Conservation (phyloP, 1,140 invertebrate genomes). For the Penaeus chinensis region DNA sequence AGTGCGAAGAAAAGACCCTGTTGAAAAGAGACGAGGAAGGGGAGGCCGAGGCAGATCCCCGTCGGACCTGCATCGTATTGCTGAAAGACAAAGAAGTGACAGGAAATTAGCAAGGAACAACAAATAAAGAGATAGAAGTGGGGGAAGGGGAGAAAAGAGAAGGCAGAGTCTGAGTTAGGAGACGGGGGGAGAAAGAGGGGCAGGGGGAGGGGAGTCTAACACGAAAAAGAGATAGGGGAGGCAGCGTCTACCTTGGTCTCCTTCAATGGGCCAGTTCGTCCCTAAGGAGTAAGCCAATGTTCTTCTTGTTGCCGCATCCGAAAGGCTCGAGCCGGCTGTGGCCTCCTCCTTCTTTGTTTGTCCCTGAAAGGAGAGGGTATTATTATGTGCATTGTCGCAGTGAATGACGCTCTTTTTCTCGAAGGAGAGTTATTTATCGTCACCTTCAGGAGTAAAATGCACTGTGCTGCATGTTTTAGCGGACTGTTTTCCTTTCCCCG, state of each 20-base stretch:
- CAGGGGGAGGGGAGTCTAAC: neutral
- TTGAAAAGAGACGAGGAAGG: no score
- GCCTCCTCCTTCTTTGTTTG: neutral
- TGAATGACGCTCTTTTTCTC: no score
- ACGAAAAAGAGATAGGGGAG: neutral
- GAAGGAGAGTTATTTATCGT: no score
- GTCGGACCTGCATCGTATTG: no score
- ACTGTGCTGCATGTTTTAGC: no score
- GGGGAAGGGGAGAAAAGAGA: neutral
- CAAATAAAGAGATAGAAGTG: neutral
- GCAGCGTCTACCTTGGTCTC: conserved; percentile 33
- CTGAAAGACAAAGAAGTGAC: neutral
- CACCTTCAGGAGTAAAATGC: no score
- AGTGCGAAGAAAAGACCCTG: no score
- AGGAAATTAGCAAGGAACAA: neutral
- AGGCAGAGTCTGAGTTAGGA: conserved; percentile 9
- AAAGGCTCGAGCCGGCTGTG: neutral
- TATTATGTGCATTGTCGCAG: neutral
- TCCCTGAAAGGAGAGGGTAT: neutral
- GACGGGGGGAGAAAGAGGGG: conserved; percentile 7
- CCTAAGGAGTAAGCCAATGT: conserved; percentile 52
- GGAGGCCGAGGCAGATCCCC: no score
- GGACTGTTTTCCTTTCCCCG: no score
- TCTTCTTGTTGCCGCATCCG: conserved; percentile 33
- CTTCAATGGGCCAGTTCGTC: conserved; percentile 53